Evolutionary conservation across 2,797 vertebrate species (phyloP), one percentile per base, ranked within the genome.

Genomic region (Enteromius trimaculatus): DNA sequence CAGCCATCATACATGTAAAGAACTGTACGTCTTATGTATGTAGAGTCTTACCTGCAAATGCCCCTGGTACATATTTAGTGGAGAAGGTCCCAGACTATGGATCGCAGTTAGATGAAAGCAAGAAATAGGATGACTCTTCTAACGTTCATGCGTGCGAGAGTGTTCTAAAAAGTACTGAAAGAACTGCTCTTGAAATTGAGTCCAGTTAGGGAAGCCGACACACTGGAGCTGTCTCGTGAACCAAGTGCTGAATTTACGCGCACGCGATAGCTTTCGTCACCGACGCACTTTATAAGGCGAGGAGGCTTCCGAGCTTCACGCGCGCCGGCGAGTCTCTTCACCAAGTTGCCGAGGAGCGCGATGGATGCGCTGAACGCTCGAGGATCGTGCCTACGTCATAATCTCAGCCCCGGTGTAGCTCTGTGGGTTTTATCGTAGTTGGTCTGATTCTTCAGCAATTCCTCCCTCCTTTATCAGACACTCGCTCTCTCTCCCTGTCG

Each of bases 51-150:
- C 95, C 95, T 95, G 95, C 92, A 94, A 92, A 92, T 96, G 95
- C 85, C 95, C 95, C 95, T 95, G 95, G 95, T 95, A 96, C 95
- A 96, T 96, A 94, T 93, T 95, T 94, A 95, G 93, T 88, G 76
- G 87, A 88, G 90, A 89, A 87, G 91, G 87, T 92, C 90, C 92
- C 91, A 89, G 87, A 88, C 83, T 74, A 87, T 11, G 88, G 89
- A 85, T 91, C 72, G 90, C 87, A 89, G 88, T 91, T 91, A 92
- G 85, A 90, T 89, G 88, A 91, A 80, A 86, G 87, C 90, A 91
- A 87, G 86, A 85, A 29, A 84, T 70, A 80, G 72, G 49, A 79
- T 79, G 76, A 44, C 84, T 87, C 82, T 76, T 85, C 47, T 83
- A 81, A 88, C 83, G 89, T 44, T 79, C 80, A 87, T 85, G 79